Conservation (phyloP, 2,797 vertebrate species). For the Meriones psammophilus region DNA sequence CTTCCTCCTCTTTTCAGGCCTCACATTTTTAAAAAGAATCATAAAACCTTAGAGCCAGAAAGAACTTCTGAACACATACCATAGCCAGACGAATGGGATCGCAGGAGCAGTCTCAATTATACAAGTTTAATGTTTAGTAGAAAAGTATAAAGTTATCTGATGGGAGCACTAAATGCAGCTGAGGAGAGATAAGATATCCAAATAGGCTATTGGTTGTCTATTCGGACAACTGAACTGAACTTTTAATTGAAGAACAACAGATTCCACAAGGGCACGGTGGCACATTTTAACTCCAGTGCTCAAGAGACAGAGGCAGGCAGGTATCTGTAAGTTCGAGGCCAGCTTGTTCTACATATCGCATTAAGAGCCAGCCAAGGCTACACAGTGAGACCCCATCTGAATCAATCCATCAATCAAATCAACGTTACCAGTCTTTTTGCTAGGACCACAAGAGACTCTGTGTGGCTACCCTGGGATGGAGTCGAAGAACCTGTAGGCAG, state of each 20-base stretch:
- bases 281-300: neutral
- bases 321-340: neutral
- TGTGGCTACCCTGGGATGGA: neutral
- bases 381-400: neutral
- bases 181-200: neutral
- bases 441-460: neutral
- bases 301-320: neutral
- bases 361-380: neutral
- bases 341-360: neutral
- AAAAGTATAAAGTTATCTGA: neutral
- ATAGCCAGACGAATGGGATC: neutral
- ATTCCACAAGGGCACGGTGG: neutral
- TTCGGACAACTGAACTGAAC: neutral
- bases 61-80: neutral
- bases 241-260: slow-evolving; percentile 9
- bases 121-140: neutral
- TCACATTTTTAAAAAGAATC: slow-evolving; percentile 47
- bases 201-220: neutral
- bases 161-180: neutral
- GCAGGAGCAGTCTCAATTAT: neutral
- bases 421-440: neutral
- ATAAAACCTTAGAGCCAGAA: slow-evolving; percentile 38
- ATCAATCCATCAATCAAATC: neutral
- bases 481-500: neutral
- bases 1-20: slow-evolving; percentile 3